Base-by-base conservation (phyloP, 2,113 vertebrate genomes). In the Poicephalus meyeri region DNA sequence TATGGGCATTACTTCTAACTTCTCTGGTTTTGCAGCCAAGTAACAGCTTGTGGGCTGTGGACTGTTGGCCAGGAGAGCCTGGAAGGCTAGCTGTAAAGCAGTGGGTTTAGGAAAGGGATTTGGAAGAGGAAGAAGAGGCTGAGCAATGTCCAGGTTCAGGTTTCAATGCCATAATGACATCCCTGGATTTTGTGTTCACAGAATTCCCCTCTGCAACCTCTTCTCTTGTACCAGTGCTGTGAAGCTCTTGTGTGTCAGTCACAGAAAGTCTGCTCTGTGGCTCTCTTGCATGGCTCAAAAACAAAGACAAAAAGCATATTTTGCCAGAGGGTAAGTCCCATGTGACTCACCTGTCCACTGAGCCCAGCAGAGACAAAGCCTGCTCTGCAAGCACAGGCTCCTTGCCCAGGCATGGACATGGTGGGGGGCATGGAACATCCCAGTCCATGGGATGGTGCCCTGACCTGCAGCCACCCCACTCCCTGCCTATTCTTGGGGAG, bases 151-250 rank as follows among this genome's bases (percentile, higher is more conserved):
- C 70, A 89, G 89, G 53, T 91, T 96, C 80, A 63, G 6, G 64
- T 97, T 95, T 96, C 93, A 95, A 35, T 46, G 63, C 52, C 58
- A 68, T 72, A 87, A 92, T 70, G 87, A 60, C 46, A 94, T 72
- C 70, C 55, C 66, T 73, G 81, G 74, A 13, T 41, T 82, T 83
- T 77, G 71, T 76, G 65, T 88, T 91, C 86, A 76, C 37, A 89
- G 73, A 95, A 92, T 94, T 81, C 77, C 60, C 42, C 73, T 82
- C 72, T 80, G 42, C 39, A 73, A 11, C 53, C 78, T 94, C 83
- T 89, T 93, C 86, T 15, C 69, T 81, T 77, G 65, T 70, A 79
- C n/a, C 42, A 89, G 64, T 7, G 8, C 20, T 58, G n/a, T 61
- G 69, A 77, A 88, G 78, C 37, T 80, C 20, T 88, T 8, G 1